These are phyloP conservation scores for Cabera pusaria DNA, from an alignment of 2,888 invertebrate genomes.

Conservation along the genomic window DNA sequence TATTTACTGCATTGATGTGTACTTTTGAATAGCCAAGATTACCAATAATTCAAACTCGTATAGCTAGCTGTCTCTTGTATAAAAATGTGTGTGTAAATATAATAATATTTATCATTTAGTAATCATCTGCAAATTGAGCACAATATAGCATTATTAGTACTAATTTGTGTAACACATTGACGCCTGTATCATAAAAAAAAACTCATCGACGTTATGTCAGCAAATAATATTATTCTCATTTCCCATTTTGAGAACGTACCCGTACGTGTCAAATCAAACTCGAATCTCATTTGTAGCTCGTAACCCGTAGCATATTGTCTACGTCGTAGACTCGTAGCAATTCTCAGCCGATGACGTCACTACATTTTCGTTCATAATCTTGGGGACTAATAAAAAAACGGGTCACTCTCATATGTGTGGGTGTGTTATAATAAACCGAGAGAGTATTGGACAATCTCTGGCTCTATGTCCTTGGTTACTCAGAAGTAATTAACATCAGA, in stretches of 20 bases:
- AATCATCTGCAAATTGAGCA: too few relatives aligned
- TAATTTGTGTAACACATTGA: too few relatives aligned
- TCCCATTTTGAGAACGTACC: not conserved
- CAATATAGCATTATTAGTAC: too few relatives aligned
- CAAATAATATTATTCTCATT: too few relatives aligned
- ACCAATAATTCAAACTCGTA: too few relatives aligned
- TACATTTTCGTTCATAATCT: conserved; percentile 9
- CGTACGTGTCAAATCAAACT: conserved; percentile 7
- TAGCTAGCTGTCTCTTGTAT: too few relatives aligned
- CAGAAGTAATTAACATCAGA: conserved; percentile 5
- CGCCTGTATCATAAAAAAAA: too few relatives aligned
- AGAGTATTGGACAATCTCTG: conserved; percentile 6
- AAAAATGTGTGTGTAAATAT: too few relatives aligned
- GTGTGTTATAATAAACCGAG: conserved; percentile 2
- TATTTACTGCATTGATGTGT: too few relatives aligned
- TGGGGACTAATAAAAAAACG: conserved; percentile 9
- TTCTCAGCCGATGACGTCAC: conserved; percentile 21
- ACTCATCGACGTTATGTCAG: too few relatives aligned
- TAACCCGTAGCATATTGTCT: conserved; percentile 14
- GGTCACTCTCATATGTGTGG: conserved; percentile 9
- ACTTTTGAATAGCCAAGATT: too few relatives aligned
- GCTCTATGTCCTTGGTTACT: conserved; percentile 6
- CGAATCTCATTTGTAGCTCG: conserved; percentile 3
- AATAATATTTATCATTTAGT: too few relatives aligned
- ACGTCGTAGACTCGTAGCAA: conserved; percentile 6